These are phyloP conservation scores for Muscicapa adusta DNA, from an alignment of 2,113 vertebrate species.

Conservation along the genomic window DNA sequence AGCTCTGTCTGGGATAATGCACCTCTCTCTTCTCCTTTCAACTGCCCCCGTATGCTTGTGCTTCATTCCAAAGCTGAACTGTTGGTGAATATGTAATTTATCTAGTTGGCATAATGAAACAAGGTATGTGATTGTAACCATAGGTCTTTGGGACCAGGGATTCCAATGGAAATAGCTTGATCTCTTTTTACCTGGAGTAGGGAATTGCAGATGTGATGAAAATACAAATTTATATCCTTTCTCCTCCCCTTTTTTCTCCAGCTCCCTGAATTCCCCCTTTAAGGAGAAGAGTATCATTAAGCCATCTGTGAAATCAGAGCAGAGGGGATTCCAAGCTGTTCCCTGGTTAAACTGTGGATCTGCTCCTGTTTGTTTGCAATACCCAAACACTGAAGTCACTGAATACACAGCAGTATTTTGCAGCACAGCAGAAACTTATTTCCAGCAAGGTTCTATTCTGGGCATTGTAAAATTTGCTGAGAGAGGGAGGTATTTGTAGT, in stretches of 20 bases:
- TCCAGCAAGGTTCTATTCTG: not conserved
- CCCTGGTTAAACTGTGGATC: not conserved
- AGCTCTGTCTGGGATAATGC: not conserved
- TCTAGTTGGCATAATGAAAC: not conserved
- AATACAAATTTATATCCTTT: not conserved
- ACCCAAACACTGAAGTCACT: not conserved
- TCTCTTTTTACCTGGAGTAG: not conserved
- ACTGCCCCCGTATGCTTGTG: not conserved
- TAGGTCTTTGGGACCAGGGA: not conserved
- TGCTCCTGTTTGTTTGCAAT: not conserved
- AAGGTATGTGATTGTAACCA: not conserved
- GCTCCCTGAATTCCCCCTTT: not conserved
- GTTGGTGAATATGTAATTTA: slow-evolving; percentile 6
- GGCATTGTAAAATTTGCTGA: not conserved
- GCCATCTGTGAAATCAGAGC: not conserved
- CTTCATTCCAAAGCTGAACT: not conserved
- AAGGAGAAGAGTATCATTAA: not conserved
- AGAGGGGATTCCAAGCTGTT: not conserved
- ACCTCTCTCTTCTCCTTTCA: not conserved
- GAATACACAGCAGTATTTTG: not conserved
- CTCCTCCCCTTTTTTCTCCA: not conserved
- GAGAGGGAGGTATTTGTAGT: not conserved
- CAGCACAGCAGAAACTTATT: not conserved
- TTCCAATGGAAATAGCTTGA: not conserved
- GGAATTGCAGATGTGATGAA: not conserved